Conservation (phyloP, 2,888 invertebrate species). For the Pterobdella sp. region DNA sequence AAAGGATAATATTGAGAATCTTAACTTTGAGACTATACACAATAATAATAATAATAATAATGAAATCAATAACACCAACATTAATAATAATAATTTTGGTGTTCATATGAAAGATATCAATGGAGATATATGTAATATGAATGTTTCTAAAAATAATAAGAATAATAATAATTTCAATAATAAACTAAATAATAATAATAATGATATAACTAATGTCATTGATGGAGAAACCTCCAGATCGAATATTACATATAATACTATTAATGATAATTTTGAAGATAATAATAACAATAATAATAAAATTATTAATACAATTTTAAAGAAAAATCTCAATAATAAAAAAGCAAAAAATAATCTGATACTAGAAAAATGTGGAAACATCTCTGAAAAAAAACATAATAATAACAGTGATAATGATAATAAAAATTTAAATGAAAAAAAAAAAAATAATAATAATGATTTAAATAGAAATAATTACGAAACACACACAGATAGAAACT, state of each 20-base stretch:
- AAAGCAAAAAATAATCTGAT: background rate
- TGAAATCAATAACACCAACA: background rate
- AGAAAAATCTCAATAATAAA: background rate
- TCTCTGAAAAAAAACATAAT: too few relatives aligned
- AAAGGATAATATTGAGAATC: background rate
- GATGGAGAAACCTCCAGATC: background rate
- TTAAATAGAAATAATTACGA: background rate
- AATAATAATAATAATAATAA: slow-evolving; percentile 3
- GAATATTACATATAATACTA: too few relatives aligned
- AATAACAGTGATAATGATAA: background rate
- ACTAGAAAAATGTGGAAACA: background rate
- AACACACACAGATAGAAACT: background rate
- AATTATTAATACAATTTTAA: background rate
- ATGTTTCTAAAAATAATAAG: background rate
- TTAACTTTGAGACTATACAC: background rate
- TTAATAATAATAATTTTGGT: slow-evolving; percentile 7
- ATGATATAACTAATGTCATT: background rate
- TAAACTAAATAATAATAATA: background rate
- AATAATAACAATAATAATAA: background rate
- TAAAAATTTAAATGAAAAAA: background rate
- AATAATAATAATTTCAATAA: background rate
- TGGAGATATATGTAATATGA: background rate
- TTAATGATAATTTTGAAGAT: background rate
- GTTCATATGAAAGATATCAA: background rate
- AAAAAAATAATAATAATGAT: background rate